A percentile compares a stretch with the other conserved stretches of the same genome.
Evolutionary conservation across 2,797 vertebrate genomes (phyloP).

Genomic region (Myripristis murdjan): DNA sequence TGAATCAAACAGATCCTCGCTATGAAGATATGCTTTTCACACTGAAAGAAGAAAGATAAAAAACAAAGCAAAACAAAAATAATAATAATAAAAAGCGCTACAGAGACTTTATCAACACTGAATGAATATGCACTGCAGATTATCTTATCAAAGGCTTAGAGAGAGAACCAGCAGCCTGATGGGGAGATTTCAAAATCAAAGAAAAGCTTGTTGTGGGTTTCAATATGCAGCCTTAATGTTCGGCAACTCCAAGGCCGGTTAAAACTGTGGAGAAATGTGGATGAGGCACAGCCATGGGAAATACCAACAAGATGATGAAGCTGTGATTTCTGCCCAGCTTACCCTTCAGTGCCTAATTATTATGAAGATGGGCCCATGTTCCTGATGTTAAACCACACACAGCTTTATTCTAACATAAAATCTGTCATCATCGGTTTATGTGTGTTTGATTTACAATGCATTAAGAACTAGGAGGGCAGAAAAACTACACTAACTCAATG

Average conservation of each 20-base stretch:
- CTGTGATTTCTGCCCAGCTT: too few relatives aligned
- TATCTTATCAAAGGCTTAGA: background rate
- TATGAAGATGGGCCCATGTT: background rate
- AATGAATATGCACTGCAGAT: background rate
- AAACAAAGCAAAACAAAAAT: too few relatives aligned
- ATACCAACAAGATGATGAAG: too few relatives aligned
- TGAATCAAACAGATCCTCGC: too few relatives aligned
- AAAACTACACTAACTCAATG: too few relatives aligned
- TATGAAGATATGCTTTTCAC: too few relatives aligned
- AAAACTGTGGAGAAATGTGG: too few relatives aligned
- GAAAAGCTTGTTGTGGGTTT: background rate
- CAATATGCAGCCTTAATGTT: background rate
- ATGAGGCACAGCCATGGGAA: background rate
- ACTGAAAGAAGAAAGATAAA: too few relatives aligned
- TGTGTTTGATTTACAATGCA: background rate
- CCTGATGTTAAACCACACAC: background rate
- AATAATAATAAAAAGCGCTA: too few relatives aligned
- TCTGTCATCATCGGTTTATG: background rate
- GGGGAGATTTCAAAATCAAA: background rate
- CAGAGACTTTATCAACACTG: constrained; percentile 10
- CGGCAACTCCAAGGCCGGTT: background rate
- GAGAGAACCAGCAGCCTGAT: background rate
- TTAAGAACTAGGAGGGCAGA: background rate
- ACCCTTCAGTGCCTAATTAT: background rate
- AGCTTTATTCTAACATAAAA: background rate